phyloP scores from a whole-genome alignment of 2,113 vertebrate genomes.

The Crotalus tigris region DNA sequence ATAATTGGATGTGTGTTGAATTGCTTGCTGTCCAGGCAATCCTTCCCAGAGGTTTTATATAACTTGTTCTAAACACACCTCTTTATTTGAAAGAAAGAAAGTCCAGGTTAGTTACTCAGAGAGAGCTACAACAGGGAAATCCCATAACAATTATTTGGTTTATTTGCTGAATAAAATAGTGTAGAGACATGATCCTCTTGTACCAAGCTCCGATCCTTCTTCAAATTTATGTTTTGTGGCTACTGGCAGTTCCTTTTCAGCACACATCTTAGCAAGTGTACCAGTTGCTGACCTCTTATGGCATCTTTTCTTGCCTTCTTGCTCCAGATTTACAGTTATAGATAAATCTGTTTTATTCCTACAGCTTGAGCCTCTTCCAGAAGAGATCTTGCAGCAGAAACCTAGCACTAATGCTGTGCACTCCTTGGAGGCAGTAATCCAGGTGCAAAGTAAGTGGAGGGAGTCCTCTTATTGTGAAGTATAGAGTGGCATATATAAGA shows the following conservation, averaged over 20 bases:
- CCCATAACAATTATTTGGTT: background rate
- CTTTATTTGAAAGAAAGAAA: background rate
- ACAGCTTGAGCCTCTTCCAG: slow-evolving; percentile 83
- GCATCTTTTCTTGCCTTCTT: background rate
- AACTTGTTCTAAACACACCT: background rate
- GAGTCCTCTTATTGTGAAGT: too few relatives aligned
- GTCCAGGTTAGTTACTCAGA: background rate
- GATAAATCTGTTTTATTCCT: background rate
- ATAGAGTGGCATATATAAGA: background rate
- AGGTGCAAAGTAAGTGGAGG: slow-evolving; percentile 84
- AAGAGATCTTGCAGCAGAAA: slow-evolving; percentile 79
- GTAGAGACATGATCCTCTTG: background rate
- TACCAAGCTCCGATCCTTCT: too few relatives aligned
- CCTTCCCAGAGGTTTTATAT: background rate
- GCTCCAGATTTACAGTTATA: background rate
- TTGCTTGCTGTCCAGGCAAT: background rate
- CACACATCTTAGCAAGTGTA: background rate
- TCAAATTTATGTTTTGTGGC: background rate
- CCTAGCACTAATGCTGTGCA: slow-evolving; percentile 82
- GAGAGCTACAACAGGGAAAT: background rate
- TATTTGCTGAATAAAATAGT: background rate
- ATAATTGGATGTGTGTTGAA: background rate
- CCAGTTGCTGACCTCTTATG: background rate
- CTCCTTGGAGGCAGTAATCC: slow-evolving; percentile 82
- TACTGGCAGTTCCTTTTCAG: background rate